Evolutionary conservation across 2,113 vertebrate species (phyloP), one percentile per base, ranked within the genome.

Genomic region (Mus musculus): DNA sequence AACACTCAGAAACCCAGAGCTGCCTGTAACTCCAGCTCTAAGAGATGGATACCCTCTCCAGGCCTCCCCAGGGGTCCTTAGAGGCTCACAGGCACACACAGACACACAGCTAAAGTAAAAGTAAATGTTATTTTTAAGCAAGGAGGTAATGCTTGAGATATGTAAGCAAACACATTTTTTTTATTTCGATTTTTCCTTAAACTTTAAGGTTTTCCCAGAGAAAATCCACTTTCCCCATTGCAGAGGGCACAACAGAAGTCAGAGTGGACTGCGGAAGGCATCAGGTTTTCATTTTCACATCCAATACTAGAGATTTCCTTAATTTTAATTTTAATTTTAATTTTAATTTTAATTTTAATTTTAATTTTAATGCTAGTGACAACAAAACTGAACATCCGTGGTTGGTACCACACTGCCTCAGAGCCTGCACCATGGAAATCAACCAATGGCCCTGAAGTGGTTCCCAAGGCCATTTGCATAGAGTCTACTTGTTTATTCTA

Each of bases 401-500:
- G 24, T 52, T 69, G 30, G 52, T 82, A 33, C 59, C 24, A 8
- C 49, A 12, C 14, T 91, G 28, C 77, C 77, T 82, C 92, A 52
- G 33, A 90, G 81, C 88, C 86, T 96, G 61, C 95, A 77, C 89
- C 49, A 24, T 52, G 39, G 73, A 88, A 42, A 59, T 59, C 56
- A 39, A 1, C 95, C 89, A 95, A 36, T 8, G 86, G 67, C 78
- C 59, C 96, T 3, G 12, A 52, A n/a, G 85, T 96, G 82, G 82
- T 96, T 97, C 91, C 95, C 96, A 46, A 73, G 90, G 96, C 90
- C 49, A 92, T 93, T 72, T 96, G 33, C 90, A 88, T 92, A 67
- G 39, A 39, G 92, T 90, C 80, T 87, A 56, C 95, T 97, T 98
- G 94, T 96, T 96, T 97, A 94, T 69, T 90, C 92, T 42, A 52